Conservation (phyloP, 2,797 vertebrate species). For the Neomorphus geoffroyi region DNA sequence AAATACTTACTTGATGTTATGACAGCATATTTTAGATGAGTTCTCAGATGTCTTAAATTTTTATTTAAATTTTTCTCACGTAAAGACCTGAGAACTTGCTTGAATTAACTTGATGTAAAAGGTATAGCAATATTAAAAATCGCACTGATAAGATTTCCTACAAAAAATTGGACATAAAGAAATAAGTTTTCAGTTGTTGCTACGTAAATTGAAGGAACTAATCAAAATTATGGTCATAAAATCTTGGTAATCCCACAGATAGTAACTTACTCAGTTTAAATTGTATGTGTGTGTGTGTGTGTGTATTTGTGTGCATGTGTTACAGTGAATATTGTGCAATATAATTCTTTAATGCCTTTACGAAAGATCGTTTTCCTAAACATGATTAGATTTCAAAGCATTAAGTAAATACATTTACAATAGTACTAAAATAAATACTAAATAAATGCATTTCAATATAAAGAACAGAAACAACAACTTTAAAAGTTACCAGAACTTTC, state of each 20-base stretch:
- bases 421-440: not conserved
- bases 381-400: not conserved
- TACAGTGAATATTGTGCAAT: not conserved
- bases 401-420: not conserved
- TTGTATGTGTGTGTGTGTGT: not conserved
- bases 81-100: not conserved
- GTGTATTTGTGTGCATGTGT: not conserved
- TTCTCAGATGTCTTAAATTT: fast-evolving
- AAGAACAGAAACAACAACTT: not conserved
- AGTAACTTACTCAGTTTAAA: not conserved
- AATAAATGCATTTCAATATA: not conserved
- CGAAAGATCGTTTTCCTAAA: not conserved
- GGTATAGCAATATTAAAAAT: not conserved
- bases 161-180: not conserved
- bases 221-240: not conserved
- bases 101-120: not conserved
- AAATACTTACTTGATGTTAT: not conserved
- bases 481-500: not conserved
- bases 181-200: not conserved
- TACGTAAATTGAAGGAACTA: not conserved
- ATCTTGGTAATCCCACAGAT: not conserved
- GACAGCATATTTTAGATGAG: not conserved
- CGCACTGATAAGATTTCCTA: not conserved
- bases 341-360: not conserved
- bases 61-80: not conserved